Base-by-base conservation (phyloP, 2,113 vertebrate species). In the Cyanistes caeruleus region DNA sequence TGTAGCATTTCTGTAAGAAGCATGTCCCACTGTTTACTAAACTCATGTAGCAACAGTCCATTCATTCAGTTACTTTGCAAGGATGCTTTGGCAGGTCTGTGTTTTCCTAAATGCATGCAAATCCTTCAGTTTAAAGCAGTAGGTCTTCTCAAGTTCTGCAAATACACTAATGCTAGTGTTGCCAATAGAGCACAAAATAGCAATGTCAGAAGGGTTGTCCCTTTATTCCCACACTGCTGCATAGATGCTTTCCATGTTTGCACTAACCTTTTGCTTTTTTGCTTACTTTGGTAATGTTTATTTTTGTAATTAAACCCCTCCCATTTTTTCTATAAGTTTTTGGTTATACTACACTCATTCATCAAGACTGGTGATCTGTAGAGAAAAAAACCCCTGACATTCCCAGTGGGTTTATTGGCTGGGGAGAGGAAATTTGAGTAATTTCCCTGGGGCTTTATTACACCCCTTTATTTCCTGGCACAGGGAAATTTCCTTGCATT, bases 51-150 rank as follows among this genome's bases (percentile, higher is more conserved):
- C 49, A 49, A 67, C 37, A 84, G 18, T 53, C 22, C 27, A 41
- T 83, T 89, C 17, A 77, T 93, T 90, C 68, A 78, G 7, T 68
- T 94, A 76, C 15, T 78, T 81, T 88, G 68, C 51, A 60, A 41
- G 19, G 52, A 44, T 77, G 37, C 44, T 89, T 70, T 87, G 53
- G 33, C 44, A 88, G 30, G 72, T 55, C 44, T 84, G 15, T 53
- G 15, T 91, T 95, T 89, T 96, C 69, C 59, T 85, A 90, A 96
- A 75, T 39, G 27, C 23, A 53, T 85, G 68, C 58, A 96, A 95
- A 90, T 90, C 43, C 70, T 80, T 75, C 52, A 35, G 43, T 93
- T 89, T 88, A 69, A 84, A 90, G 25, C 19, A 43, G 41, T 59
- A 78, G 67, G 19, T 62, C 65, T 89, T 89, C 51, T 81, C 53